These are phyloP conservation scores for Mirza zaza DNA, from an alignment of 2,113 vertebrate species.

Conservation along the genomic window DNA sequence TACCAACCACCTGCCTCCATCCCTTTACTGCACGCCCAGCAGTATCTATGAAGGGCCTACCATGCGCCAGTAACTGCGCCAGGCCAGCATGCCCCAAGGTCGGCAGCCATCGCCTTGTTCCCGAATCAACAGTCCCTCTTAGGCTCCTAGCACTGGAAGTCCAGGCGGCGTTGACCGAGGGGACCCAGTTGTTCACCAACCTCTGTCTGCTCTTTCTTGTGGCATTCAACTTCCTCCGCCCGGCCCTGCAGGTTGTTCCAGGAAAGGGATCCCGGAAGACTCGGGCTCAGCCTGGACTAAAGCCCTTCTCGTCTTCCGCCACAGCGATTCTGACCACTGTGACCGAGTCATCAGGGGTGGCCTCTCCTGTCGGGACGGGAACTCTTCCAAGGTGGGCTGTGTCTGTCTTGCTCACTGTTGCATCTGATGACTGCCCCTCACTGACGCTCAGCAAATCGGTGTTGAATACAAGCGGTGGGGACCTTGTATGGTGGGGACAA, in stretches of 20 bases:
- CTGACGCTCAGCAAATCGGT: background rate
- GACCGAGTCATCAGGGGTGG: background rate
- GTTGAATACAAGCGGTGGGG: background rate
- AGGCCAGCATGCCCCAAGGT: background rate
- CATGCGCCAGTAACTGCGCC: background rate
- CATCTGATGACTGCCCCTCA: rapidly evolving
- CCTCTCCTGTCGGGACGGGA: background rate
- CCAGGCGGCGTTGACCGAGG: rapidly evolving
- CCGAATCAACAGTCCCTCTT: background rate
- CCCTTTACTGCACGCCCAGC: background rate
- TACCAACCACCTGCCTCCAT: background rate
- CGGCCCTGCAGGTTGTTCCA: background rate
- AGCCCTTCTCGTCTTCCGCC: background rate
- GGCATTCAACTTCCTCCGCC: background rate
- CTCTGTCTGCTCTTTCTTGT: background rate
- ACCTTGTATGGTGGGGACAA: background rate
- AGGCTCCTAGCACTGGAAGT: background rate
- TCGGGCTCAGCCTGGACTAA: background rate
- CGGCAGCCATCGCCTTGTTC: background rate
- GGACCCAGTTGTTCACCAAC: rapidly evolving
- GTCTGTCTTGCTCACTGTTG: background rate
- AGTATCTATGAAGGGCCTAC: background rate
- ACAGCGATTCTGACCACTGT: background rate
- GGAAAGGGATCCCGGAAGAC: background rate
- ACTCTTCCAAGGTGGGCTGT: background rate